These are phyloP conservation scores for Osmerus mordax DNA, from an alignment of 2,113 vertebrate species.

Conservation along the genomic window DNA sequence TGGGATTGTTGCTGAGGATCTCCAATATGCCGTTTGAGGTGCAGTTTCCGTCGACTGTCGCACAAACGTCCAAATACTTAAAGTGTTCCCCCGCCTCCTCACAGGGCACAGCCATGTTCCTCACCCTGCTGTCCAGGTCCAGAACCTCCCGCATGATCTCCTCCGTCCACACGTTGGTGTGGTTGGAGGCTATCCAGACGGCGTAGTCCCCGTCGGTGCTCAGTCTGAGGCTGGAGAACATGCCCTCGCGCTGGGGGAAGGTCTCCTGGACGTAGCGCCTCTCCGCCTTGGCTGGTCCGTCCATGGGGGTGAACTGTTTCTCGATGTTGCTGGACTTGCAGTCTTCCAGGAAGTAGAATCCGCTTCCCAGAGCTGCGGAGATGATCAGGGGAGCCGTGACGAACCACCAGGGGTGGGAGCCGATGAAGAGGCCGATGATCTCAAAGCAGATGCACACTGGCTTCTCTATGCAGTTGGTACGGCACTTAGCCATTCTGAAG, in stretches of 20 bases:
- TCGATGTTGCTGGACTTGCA: slow-evolving; percentile 69
- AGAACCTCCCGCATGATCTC: slow-evolving; percentile 56
- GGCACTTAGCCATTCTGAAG: slow-evolving; percentile 50
- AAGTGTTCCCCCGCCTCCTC: slow-evolving; percentile 20
- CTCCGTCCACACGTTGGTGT: slow-evolving; percentile 46
- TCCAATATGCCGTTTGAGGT: slow-evolving; percentile 54
- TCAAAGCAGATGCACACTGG: slow-evolving; percentile 63
- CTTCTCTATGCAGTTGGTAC: slow-evolving; percentile 70
- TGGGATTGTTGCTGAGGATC: slow-evolving; percentile 42
- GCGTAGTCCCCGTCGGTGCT: slow-evolving; percentile 66
- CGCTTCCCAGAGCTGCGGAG: slow-evolving; percentile 66
- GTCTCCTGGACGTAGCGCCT: slow-evolving; percentile 65
- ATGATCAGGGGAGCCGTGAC: slow-evolving; percentile 64
- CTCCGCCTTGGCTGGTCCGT: slow-evolving; percentile 75
- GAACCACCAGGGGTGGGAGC: slow-evolving; percentile 76
- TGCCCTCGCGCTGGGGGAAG: slow-evolving; percentile 63
- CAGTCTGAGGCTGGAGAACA: slow-evolving; percentile 71
- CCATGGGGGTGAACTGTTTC: slow-evolving; percentile 74
- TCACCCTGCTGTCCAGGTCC: slow-evolving; percentile 58
- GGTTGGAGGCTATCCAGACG: slow-evolving; percentile 61
- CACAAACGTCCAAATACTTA: slow-evolving; percentile 58
- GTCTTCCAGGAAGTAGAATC: slow-evolving; percentile 64
- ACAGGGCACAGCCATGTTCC: slow-evolving; percentile 18
- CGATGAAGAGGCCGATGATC: slow-evolving; percentile 64
- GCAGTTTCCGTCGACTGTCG: slow-evolving; percentile 43